Conservation (phyloP, 2,797 vertebrate genomes). For the Alca torda region DNA sequence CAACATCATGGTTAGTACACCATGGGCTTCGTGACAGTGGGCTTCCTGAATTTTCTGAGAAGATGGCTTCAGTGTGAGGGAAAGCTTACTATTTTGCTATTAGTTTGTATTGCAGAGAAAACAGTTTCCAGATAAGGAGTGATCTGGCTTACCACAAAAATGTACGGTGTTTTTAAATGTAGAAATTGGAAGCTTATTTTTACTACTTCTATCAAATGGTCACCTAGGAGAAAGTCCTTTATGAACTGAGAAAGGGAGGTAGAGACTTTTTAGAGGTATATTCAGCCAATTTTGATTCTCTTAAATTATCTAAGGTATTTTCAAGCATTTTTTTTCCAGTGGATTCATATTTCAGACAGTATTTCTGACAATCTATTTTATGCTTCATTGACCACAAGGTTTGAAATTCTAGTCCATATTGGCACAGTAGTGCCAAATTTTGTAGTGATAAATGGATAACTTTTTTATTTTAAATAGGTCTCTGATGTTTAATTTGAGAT, state of each 20-base stretch:
- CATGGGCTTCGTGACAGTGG: not conserved
- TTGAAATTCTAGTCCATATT: conserved; percentile 64
- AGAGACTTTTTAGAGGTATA: conserved; percentile 8
- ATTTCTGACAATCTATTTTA: conserved; percentile 76
- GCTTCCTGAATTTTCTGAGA: conserved; percentile 39
- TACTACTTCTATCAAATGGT: conserved; percentile 32
- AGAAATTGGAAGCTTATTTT: conserved; percentile 34
- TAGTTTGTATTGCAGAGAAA: conserved; percentile 49
- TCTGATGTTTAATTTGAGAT: conserved; percentile 70
- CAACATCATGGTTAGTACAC: not conserved
- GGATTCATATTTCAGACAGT: conserved; percentile 69
- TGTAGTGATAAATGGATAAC: conserved; percentile 68
- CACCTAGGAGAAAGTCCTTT: conserved; percentile 21
- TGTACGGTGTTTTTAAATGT: not conserved
- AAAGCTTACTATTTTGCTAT: conserved; percentile 50
- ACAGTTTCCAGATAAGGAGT: conserved; percentile 49
- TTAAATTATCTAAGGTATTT: conserved; percentile 56
- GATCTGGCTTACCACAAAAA: conserved; percentile 52
- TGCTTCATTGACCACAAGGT: conserved; percentile 56
- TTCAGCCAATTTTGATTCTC: conserved; percentile 41
- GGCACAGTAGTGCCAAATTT: conserved; percentile 61
- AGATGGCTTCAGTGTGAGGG: not conserved
- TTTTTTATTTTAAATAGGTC: conserved; percentile 66
- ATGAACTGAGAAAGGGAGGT: not conserved
- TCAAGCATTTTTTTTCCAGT: not conserved